These are phyloP conservation scores for Oryzias dopingdopingensis DNA, from an alignment of 2,797 vertebrate genomes.

Conservation along the genomic window DNA sequence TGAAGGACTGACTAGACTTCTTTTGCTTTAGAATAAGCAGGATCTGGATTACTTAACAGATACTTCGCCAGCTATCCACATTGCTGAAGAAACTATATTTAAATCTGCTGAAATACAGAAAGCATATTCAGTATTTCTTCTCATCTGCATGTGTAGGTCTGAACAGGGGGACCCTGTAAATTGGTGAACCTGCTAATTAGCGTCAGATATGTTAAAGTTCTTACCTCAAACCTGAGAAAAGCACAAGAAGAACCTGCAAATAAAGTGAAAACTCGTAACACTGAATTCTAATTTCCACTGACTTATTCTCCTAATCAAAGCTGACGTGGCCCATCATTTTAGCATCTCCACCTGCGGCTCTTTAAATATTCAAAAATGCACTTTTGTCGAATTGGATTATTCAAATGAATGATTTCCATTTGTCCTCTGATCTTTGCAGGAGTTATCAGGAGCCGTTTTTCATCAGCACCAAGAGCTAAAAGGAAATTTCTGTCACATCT, in stretches of 20 bases:
- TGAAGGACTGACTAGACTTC: background rate
- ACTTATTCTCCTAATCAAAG: background rate
- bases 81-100: background rate
- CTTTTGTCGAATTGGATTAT: background rate
- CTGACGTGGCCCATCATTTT: background rate
- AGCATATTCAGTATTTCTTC: background rate
- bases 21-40: background rate
- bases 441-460: conserved; percentile 10
- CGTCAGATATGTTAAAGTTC: conserved; percentile 31
- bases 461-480: no score
- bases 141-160: background rate
- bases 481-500: conserved; percentile 12
- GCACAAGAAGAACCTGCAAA: conserved; percentile 19
- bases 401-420: background rate
- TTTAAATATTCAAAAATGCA: background rate
- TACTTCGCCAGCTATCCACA: no score
- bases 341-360: background rate
- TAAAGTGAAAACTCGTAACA: conserved; percentile 1
- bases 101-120: rapidly evolving
- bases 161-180: conserved; percentile 23
- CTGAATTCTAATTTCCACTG: background rate
- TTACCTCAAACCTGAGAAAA: conserved; percentile 8
- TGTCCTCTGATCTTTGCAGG: background rate
- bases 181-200: conserved; percentile 46
- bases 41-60: background rate